Evolutionary conservation across 2,888 invertebrate species (phyloP).

Genomic region (Cheilosia vernalis): DNA sequence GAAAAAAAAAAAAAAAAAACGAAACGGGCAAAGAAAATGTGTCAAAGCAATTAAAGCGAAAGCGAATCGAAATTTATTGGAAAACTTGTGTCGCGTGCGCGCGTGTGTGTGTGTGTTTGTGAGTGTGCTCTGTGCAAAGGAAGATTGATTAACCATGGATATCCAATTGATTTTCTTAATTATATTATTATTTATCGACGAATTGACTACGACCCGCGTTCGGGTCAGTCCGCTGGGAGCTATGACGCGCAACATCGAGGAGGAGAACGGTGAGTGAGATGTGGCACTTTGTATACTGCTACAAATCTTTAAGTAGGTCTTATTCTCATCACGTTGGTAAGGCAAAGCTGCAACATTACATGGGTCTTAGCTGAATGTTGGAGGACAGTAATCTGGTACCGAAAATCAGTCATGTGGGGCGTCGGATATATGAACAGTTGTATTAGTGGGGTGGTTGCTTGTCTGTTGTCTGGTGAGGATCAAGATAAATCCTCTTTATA

Average conservation of each 20-base stretch:
- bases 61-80: constrained; percentile 50
- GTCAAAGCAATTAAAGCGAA: constrained; percentile 46
- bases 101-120: background rate
- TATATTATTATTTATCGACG: constrained; percentile 69
- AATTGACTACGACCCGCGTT: constrained; percentile 78
- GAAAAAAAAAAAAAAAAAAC: too few relatives aligned
- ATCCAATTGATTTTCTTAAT: constrained; percentile 72
- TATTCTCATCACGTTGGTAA: background rate
- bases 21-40: background rate
- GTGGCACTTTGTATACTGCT: background rate
- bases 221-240: constrained; percentile 79
- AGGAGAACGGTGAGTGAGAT: constrained; percentile 82
- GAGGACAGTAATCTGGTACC: constrained; percentile 8
- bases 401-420: constrained; percentile 39
- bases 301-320: background rate
- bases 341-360: background rate
- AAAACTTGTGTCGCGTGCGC: constrained; percentile 20
- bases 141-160: constrained; percentile 64
- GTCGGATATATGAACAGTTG: background rate
- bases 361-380: constrained; percentile 1
- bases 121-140: background rate
- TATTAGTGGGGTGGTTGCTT: background rate
- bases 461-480: constrained; percentile 22
- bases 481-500: constrained; percentile 23
- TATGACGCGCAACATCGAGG: constrained; percentile 82